Percentiles rank a stretch among this genome's conserved stretches.
These are phyloP conservation scores for Heliconius ismenius DNA, from an alignment of 2,888 invertebrate species.

Conservation along the genomic window DNA sequence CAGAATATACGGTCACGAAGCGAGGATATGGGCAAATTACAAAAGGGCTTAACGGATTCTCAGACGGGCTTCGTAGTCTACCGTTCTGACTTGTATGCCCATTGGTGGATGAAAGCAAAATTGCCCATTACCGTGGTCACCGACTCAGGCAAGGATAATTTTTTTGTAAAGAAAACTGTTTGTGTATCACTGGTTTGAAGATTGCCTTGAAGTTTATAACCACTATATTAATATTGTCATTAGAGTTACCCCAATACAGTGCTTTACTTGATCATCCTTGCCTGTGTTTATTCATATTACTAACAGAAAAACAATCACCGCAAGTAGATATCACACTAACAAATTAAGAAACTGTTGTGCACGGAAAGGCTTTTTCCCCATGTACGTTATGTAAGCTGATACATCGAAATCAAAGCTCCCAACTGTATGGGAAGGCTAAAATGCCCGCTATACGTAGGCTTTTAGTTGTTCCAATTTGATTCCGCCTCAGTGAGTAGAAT, in stretches of 20 bases:
- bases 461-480: constrained; percentile 19
- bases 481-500: constrained; percentile 9
- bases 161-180: constrained; percentile 81
- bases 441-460: constrained; percentile 20
- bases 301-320: constrained; percentile 72
- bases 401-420: constrained; percentile 38
- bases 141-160: constrained; percentile 83
- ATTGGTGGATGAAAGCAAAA: constrained; percentile 96
- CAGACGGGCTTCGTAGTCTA: constrained; percentile 83
- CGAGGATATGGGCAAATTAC: constrained; percentile 74
- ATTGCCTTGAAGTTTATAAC: constrained; percentile 80
- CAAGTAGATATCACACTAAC: constrained; percentile 76
- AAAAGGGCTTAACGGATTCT: constrained; percentile 68
- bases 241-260: constrained; percentile 80
- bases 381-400: constrained; percentile 49
- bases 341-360: constrained; percentile 61
- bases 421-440: constrained; percentile 38
- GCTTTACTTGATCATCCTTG: constrained; percentile 83
- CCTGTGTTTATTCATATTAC: constrained; percentile 82
- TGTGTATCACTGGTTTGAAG: constrained; percentile 80
- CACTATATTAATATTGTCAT: constrained; percentile 77
- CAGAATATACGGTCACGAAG: constrained; percentile 74
- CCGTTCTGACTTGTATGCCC: constrained; percentile 92
- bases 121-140: constrained; percentile 85
- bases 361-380: constrained; percentile 68